Conservation (phyloP, 1,140 invertebrate species). For the Rhagoletis zephyria region DNA sequence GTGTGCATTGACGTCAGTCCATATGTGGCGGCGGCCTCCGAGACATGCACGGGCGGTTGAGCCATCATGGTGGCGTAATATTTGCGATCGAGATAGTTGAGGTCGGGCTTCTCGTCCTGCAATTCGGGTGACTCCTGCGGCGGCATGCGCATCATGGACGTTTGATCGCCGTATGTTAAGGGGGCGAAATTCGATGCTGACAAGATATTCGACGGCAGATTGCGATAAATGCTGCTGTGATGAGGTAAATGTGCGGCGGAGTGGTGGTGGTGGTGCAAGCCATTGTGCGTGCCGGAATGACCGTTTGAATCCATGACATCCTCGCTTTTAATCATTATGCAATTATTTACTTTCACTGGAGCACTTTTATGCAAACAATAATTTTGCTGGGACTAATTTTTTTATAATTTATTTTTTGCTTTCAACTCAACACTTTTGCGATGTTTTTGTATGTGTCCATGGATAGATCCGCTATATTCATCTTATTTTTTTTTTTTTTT, state of each 20-base stretch:
- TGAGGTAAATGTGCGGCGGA: constrained; percentile 55
- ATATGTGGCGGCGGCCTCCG: constrained; percentile 54
- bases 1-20: constrained; percentile 58
- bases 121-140: constrained; percentile 66
- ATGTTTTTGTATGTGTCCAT: neutral
- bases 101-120: constrained; percentile 67
- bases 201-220: constrained; percentile 61
- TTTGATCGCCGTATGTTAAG: constrained; percentile 56
- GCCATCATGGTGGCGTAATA: constrained; percentile 63
- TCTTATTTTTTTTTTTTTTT: neutral
- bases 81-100: constrained; percentile 68
- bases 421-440: neutral
- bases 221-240: constrained; percentile 62
- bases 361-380: constrained; percentile 40
- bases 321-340: constrained; percentile 71
- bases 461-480: neutral
- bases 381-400: neutral
- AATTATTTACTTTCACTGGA: constrained; percentile 44
- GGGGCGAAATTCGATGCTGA: constrained; percentile 63
- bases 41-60: constrained; percentile 35
- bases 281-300: constrained; percentile 50
- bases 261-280: constrained; percentile 57
- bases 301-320: constrained; percentile 62
- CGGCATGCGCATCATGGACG: constrained; percentile 56
- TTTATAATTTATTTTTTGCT: neutral